These are phyloP conservation scores for Actinernus sp. DNA, from an alignment of 92 coral and sea anemone species.

Conservation along the genomic window DNA sequence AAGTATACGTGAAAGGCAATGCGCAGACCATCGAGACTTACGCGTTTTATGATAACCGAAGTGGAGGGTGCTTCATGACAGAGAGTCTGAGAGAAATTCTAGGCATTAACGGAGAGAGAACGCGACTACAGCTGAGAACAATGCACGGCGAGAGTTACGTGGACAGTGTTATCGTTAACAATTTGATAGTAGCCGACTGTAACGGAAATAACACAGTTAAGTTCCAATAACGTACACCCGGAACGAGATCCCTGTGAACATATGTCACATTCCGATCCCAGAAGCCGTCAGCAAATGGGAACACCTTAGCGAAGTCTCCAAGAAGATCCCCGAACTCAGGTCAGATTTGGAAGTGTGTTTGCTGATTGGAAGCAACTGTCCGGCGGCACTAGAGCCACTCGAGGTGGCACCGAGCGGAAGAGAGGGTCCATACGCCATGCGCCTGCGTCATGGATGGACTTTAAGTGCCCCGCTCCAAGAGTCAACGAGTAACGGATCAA, in stretches of 20 bases:
- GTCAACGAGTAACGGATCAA: too few relatives aligned
- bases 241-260: too few relatives aligned
- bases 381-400: conserved; percentile 23
- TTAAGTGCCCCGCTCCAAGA: too few relatives aligned
- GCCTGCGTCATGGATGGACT: conserved; percentile 20
- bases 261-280: conserved; percentile 39
- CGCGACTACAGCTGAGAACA: not conserved
- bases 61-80: conserved; percentile 50
- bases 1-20: too few relatives aligned
- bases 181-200: too few relatives aligned
- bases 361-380: conserved; percentile 23
- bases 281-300: too few relatives aligned
- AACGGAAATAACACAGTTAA: conserved; percentile 5
- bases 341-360: conserved; percentile 30
- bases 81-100: too few relatives aligned
- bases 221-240: conserved; percentile 27
- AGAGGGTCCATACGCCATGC: conserved; percentile 42
- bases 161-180: too few relatives aligned
- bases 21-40: too few relatives aligned
- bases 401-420: conserved; percentile 24
- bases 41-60: conserved; percentile 61
- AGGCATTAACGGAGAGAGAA: conserved; percentile 10
- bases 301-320: too few relatives aligned
- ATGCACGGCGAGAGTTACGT: too few relatives aligned
- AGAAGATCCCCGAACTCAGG: conserved; percentile 18